A percentile compares a stretch with the other conserved stretches of the same genome.
These are phyloP conservation scores for Enteromius treurensis DNA, from an alignment of 2,797 vertebrate species.

Conservation along the genomic window DNA sequence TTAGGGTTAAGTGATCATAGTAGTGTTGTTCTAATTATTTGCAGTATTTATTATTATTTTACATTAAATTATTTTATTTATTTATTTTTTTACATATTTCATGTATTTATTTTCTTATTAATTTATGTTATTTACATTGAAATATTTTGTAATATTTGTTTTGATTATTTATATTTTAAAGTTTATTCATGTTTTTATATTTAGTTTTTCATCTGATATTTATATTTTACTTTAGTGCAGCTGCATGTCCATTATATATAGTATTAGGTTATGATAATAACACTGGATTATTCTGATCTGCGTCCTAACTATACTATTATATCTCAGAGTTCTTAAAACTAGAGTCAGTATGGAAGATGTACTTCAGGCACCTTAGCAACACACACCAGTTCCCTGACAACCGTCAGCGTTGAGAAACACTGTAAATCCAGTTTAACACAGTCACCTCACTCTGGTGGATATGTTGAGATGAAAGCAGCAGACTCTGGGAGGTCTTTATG, in stretches of 20 bases:
- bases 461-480: conserved; percentile 11
- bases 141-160: neutral
- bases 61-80: too few species aligned
- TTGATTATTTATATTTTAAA: neutral
- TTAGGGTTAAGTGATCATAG: too few species aligned
- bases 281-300: neutral
- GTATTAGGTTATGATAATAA: neutral
- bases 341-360: neutral
- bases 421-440: neutral
- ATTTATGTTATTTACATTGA: too few species aligned
- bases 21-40: too few species aligned
- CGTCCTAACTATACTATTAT: too few species aligned
- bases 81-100: too few species aligned
- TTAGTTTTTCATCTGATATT: neutral
- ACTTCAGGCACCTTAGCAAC: neutral
- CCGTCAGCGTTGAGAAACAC: neutral
- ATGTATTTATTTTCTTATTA: too few species aligned
- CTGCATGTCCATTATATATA: neutral
- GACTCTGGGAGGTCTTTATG: conserved; percentile 12
- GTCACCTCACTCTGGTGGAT: neutral
- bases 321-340: neutral
- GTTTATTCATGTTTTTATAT: neutral
- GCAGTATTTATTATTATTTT: too few species aligned
- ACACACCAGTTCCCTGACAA: neutral
- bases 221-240: neutral